phyloP scores from a whole-genome alignment of 1,140 invertebrate species.

The Drosophila navojoa region DNA sequence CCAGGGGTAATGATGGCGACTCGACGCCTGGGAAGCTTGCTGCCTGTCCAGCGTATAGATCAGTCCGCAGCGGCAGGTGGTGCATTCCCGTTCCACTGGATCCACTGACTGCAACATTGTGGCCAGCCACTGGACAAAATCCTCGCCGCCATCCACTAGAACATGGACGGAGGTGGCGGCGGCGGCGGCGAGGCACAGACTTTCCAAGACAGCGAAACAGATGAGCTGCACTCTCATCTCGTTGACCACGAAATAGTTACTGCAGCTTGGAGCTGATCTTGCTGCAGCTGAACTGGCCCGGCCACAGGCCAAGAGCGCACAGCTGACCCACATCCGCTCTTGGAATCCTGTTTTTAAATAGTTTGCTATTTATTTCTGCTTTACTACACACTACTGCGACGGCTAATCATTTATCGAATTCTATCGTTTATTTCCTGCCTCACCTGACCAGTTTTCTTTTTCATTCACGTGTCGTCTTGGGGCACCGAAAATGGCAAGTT shows the following conservation, averaged over 20 bases:
- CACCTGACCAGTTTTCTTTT: constrained; percentile 36
- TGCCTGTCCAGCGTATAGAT: constrained; percentile 88
- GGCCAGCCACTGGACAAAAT: constrained; percentile 51
- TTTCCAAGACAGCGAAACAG: not conserved
- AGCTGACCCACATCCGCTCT: constrained; percentile 12
- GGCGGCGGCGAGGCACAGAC: not conserved
- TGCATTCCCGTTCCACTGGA: constrained; percentile 51
- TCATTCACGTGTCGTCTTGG: constrained; percentile 3
- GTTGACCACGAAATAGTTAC: constrained; percentile 30
- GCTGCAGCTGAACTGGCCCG: constrained; percentile 24
- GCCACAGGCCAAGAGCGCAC: not conserved
- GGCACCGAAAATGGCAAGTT: constrained; percentile 46
- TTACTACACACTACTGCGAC: not conserved
- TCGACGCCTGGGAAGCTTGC: constrained; percentile 89
- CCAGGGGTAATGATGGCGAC: constrained; percentile 90
- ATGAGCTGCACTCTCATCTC: constrained; percentile 56
- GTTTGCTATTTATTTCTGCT: too few species aligned
- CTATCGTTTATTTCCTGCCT: not conserved
- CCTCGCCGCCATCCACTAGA: not conserved
- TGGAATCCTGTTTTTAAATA: constrained; percentile 27
- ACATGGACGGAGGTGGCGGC: not conserved
- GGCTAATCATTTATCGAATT: not conserved
- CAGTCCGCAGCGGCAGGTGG: constrained; percentile 88
- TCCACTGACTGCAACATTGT: constrained; percentile 39
- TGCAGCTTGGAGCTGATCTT: not conserved